These are phyloP conservation scores for Dichetophora obliterata DNA, from an alignment of 2,888 invertebrate species.

Conservation along the genomic window DNA sequence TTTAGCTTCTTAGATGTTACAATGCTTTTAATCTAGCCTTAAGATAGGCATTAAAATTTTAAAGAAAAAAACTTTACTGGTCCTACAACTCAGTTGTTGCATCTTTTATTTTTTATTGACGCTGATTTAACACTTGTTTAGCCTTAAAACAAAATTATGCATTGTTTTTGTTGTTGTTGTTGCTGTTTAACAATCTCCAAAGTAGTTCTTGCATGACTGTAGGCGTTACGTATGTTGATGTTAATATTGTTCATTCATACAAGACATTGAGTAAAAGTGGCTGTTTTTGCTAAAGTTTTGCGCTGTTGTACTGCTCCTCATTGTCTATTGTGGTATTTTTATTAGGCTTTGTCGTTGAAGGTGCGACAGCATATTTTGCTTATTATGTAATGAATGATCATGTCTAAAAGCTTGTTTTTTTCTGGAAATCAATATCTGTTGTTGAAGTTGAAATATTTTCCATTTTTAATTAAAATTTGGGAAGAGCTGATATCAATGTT, in stretches of 20 bases:
- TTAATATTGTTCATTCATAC: too few species aligned
- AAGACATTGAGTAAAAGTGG: too few species aligned
- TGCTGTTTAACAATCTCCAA: not conserved
- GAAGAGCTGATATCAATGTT: too few species aligned
- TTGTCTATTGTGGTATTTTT: slow-evolving; percentile 48
- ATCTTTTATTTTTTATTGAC: slow-evolving; percentile 32
- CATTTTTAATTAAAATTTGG: not conserved
- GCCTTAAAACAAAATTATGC: not conserved
- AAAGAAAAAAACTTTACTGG: too few species aligned
- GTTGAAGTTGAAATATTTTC: not conserved
- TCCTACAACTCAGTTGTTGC: too few species aligned
- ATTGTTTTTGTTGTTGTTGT: not conserved
- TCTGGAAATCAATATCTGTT: too few species aligned
- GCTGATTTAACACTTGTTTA: slow-evolving; percentile 41
- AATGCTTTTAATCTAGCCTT: too few species aligned
- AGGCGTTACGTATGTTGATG: slow-evolving; percentile 11
- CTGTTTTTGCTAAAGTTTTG: too few species aligned
- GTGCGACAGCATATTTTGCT: not conserved
- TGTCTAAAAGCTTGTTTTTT: not conserved
- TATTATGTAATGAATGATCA: slow-evolving; percentile 13
- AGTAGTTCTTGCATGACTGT: not conserved
- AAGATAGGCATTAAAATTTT: too few species aligned
- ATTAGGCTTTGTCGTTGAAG: slow-evolving; percentile 54
- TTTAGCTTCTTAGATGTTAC: too few species aligned
- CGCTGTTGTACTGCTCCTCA: too few species aligned